Evolutionary conservation across 2,113 vertebrate genomes (phyloP).

Genomic region (Stegastes partitus): DNA sequence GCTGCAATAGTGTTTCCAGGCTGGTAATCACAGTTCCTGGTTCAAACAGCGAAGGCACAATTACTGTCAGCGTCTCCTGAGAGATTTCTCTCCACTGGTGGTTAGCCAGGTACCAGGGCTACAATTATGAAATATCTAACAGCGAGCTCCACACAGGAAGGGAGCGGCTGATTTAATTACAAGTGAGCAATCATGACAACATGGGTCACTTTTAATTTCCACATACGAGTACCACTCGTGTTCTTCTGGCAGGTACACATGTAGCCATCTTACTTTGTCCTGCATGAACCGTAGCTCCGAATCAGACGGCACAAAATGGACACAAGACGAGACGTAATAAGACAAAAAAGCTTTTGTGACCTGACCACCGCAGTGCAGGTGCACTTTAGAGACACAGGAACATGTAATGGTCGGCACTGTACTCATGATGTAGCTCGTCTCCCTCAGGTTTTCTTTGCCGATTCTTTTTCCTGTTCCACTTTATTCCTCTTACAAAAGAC

Average conservation of each 20-base stretch:
- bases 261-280: constrained; percentile 49
- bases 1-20: constrained; percentile 53
- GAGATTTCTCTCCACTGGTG: constrained; percentile 46
- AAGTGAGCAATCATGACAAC: constrained; percentile 49
- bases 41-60: constrained; percentile 54
- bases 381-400: constrained; percentile 54
- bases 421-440: constrained; percentile 63
- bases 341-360: constrained; percentile 28
- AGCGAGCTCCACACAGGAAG: constrained; percentile 28
- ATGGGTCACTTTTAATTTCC: constrained; percentile 63
- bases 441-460: constrained; percentile 64
- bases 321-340: background rate
- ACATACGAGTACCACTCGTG: constrained; percentile 30
- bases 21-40: constrained; percentile 58
- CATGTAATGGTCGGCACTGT: constrained; percentile 40
- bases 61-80: constrained; percentile 62
- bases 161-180: constrained; percentile 70
- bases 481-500: constrained; percentile 62
- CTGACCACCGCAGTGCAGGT: constrained; percentile 30
- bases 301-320: constrained; percentile 23
- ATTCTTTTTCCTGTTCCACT: constrained; percentile 14
- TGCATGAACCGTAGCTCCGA: constrained; percentile 36
- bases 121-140: constrained; percentile 57
- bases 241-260: constrained; percentile 41
- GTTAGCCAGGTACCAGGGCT: constrained; percentile 53